Evolutionary conservation across 1,140 invertebrate genomes (phyloP), one percentile per base, ranked within the genome.

Genomic region (Eurosta solidaginis): DNA sequence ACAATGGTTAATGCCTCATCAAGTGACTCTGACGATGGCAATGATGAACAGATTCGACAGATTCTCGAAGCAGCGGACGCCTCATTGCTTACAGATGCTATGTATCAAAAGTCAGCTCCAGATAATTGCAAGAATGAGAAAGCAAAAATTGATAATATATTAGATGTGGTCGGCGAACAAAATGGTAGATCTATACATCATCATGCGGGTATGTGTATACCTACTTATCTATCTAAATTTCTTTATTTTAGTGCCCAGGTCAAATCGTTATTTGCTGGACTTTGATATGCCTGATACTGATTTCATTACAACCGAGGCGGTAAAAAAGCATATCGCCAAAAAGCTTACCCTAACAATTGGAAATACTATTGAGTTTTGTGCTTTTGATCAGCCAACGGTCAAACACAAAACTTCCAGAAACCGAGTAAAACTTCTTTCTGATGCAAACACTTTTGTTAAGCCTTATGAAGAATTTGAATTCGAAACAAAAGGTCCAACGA

Each of bases 381-480:
- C 76, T 27, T 7, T 76, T 40, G 17, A 22, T 1, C 14, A 20
- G 1, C 20, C 25, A 0, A 14, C 14, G 25, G 63, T 36, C 7
- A 17, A 20, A 20, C 50, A 78, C 36, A 44, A 36, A 20, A 50
- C 49, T 36, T 2, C 17, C 0, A 78, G 59, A 63, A 78, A 25
- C 22, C 73, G 54, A 47, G 74, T 78, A 12, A 77, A 25, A 29
- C 29, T 79, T 10, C 17, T 79, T 0, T 36, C 76, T 40, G 63
- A 42, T 5, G 54, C 45, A 73, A 29, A 68, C 9, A 47, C 45
- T 68, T 79, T 42, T 73, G 78, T 79, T 3, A 79, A 79, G 12
- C 20, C 78, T 1, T 79, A 79, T 74, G 78, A 79, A 54, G 78
- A 79, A 40, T 77, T 79, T 52, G 74, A 79, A 77, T 78, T 45